Conservation (phyloP, 2,888 invertebrate genomes). For the Parnassius apollo region DNA sequence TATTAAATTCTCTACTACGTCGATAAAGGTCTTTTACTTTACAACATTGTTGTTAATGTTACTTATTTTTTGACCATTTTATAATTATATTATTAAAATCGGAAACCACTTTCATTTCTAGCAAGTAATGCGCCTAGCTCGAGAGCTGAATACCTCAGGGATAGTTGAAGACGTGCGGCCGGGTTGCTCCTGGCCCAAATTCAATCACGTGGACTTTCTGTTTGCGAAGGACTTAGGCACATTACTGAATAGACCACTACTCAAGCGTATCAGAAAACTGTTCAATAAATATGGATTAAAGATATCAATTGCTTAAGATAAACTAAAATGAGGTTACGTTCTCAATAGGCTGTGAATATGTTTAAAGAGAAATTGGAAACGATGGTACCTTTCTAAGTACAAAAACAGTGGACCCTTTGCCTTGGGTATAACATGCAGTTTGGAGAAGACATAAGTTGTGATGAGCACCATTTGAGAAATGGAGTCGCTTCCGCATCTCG, state of each 20-base stretch:
- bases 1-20: too few relatives aligned
- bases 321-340: not conserved
- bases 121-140: constrained; percentile 61
- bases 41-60: too few relatives aligned
- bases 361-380: too few relatives aligned
- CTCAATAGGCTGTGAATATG: constrained; percentile 7
- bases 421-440: too few relatives aligned
- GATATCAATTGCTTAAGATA: not conserved
- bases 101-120: constrained; percentile 29
- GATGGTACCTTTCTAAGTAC: too few relatives aligned
- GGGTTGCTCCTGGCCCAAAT: constrained; percentile 63
- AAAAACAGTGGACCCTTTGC: too few relatives aligned
- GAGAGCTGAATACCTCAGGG: constrained; percentile 48
- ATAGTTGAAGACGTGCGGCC: constrained; percentile 52
- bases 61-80: too few relatives aligned
- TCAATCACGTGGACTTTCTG: constrained; percentile 71
- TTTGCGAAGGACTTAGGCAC: constrained; percentile 67
- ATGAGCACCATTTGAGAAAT: too few relatives aligned
- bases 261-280: constrained; percentile 48
- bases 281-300: constrained; percentile 55
- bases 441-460: too few relatives aligned
- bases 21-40: too few relatives aligned
- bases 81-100: too few relatives aligned
- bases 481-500: too few relatives aligned
- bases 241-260: constrained; percentile 57